phyloP scores from a whole-genome alignment of 2,113 vertebrate species.

The Epinephelus moara region DNA sequence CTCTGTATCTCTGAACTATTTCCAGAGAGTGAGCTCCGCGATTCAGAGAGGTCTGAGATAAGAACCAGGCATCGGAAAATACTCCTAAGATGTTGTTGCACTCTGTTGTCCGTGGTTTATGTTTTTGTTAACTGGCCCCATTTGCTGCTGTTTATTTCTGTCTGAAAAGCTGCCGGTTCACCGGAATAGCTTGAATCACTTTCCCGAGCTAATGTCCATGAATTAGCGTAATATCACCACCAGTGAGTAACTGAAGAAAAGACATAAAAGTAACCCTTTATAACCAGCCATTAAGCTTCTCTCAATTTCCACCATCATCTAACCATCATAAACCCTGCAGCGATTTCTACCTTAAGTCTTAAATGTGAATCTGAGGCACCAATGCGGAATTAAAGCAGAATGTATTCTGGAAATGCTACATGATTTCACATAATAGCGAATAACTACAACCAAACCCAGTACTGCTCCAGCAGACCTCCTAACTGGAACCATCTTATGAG shows the following conservation, averaged over 20 bases:
- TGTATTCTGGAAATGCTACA: background rate
- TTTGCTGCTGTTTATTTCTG: slow-evolving; percentile 30
- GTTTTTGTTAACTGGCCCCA: slow-evolving; percentile 33
- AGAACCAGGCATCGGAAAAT: background rate
- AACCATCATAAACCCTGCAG: slow-evolving; percentile 20
- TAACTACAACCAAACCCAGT: background rate
- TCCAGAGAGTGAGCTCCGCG: slow-evolving; percentile 30
- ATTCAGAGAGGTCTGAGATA: slow-evolving; percentile 34
- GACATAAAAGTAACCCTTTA: slow-evolving; percentile 14
- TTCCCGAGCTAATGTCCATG: slow-evolving; percentile 18
- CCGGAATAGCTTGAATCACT: slow-evolving; percentile 19
- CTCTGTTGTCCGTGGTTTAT: slow-evolving; percentile 21
- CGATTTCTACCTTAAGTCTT: background rate
- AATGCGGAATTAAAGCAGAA: background rate
- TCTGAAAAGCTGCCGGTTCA: slow-evolving; percentile 34
- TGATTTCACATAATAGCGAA: slow-evolving; percentile 10
- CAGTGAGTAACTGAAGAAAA: slow-evolving; percentile 23
- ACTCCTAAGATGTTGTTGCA: slow-evolving; percentile 26
- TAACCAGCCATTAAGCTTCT: slow-evolving; percentile 16
- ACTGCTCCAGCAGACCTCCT: slow-evolving; percentile 12
- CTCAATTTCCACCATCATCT: slow-evolving; percentile 13
- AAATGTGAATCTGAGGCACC: slow-evolving; percentile 5
- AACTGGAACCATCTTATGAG: slow-evolving; percentile 43
- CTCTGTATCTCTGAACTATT: slow-evolving; percentile 42
- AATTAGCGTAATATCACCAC: slow-evolving; percentile 14